These are phyloP conservation scores for Neotoxoptera formosana DNA, from an alignment of 1,140 invertebrate species.

Conservation along the genomic window DNA sequence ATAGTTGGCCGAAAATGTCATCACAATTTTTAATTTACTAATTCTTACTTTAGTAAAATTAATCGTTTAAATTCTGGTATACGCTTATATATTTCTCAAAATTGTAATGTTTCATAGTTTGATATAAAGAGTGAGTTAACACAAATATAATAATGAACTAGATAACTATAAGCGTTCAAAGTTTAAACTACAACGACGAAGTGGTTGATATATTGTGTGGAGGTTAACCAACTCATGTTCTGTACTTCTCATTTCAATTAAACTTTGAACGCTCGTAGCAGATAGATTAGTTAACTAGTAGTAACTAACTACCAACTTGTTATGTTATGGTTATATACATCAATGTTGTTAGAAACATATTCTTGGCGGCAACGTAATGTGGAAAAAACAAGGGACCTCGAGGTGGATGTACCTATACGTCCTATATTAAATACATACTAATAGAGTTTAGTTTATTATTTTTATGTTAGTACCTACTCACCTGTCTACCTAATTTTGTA, in stretches of 20 bases:
- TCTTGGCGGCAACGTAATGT: background rate
- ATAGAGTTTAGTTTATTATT: background rate
- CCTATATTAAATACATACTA: background rate
- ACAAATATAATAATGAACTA: background rate
- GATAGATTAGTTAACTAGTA: background rate
- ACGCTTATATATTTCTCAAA: background rate
- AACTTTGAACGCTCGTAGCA: background rate
- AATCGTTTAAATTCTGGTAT: background rate
- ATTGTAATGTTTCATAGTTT: background rate
- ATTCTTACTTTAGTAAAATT: background rate
- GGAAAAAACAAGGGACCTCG: background rate
- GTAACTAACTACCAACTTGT: background rate
- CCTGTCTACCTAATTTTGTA: background rate
- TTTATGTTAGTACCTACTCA: background rate
- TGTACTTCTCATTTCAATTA: background rate
- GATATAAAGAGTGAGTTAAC: background rate
- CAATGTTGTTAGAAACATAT: background rate
- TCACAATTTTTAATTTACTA: background rate
- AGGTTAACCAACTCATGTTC: background rate
- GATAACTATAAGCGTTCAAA: background rate
- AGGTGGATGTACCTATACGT: background rate
- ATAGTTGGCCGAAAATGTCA: background rate
- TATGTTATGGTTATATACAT: background rate
- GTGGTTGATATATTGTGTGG: background rate
- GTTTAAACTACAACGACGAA: background rate